These are phyloP conservation scores for Phyllotis vaccarum DNA, from an alignment of 2,797 vertebrate genomes.

Conservation along the genomic window DNA sequence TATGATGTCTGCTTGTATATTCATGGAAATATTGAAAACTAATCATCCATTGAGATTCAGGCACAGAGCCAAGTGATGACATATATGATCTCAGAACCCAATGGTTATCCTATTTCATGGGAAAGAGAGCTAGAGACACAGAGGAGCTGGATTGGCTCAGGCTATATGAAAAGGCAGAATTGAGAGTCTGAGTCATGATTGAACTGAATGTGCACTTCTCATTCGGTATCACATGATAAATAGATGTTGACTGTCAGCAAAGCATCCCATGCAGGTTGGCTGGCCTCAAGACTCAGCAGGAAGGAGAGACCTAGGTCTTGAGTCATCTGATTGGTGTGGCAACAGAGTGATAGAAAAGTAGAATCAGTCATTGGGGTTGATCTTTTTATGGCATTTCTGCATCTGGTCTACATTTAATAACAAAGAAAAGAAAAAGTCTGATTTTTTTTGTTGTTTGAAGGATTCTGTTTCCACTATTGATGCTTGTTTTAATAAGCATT, in stretches of 20 bases:
- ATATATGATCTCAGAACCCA: not conserved
- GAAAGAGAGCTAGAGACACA: not conserved
- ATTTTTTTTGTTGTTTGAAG: conserved; percentile 9
- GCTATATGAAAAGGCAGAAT: not conserved
- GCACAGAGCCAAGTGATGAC: not conserved
- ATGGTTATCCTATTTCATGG: not conserved
- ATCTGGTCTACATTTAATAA: conserved; percentile 40
- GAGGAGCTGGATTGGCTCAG: not conserved
- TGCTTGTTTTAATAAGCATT: not conserved
- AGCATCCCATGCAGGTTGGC: not conserved
- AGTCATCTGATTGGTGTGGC: not conserved
- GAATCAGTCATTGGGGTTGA: not conserved
- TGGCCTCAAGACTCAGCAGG: not conserved
- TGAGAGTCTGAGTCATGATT: not conserved
- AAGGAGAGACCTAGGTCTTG: not conserved
- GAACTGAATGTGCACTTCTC: not conserved
- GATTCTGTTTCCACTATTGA: conserved; percentile 6
- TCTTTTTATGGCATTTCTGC: conserved; percentile 38
- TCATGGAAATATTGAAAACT: not conserved
- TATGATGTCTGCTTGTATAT: not conserved
- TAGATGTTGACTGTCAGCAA: not conserved
- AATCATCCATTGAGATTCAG: not conserved
- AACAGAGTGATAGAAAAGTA: not conserved
- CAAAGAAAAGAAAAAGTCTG: not conserved
- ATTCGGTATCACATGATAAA: conserved; percentile 5